Evolutionary conservation across 2,888 invertebrate species (phyloP), one percentile per base, ranked within the genome.

Genomic region (Drosophila birchii): DNA sequence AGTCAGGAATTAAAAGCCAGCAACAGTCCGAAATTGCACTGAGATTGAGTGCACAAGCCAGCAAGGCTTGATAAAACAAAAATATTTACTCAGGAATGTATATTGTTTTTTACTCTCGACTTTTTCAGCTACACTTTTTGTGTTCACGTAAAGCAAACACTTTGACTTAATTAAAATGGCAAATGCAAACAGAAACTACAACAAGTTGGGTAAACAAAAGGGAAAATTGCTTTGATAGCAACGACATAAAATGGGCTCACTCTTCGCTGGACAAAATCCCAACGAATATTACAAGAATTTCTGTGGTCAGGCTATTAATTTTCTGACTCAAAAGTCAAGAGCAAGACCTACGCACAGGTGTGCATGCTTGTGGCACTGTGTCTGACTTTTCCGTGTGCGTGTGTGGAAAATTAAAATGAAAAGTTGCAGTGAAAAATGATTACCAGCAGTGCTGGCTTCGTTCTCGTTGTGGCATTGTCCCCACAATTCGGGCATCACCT

Each of bases 121-220:
- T 66, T 62, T 63, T 66, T 26, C 14, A 23, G 20, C 16, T 43
- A 12, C 14, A 60, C 14, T 29, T 47, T 70, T 69, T 59, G 36
- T 23, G n/a, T 18, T 26, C 53, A 32, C 16, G 41, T 32, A 34
- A 71, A 43, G 71, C 63, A 71, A 73, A 71, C 71, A 71, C 74
- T 71, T 73, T 71, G 74, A 73, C 71, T 71, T 71, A 71, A 71
- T 71, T 71, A 71, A 71, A 71, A 56, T 63, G 63, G 39, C 49
- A 49, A 63, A 41, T 9, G 39, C 26, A 63, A 62, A 71, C 74
- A 71, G 14, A 71, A 51, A 44, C 38, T 38, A 44, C 49, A 47
- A 36, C 39, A 56, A 41, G 29, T 36, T 36, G 26, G 34, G 43
- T 26, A 41, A 71, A 59, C 55, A 68, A 69, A 69, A 20, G 51